A percentile compares a stretch with the other conserved stretches of the same genome.
Conservation (phyloP, 1,140 invertebrate genomes). For the Trissolcus basalis region DNA sequence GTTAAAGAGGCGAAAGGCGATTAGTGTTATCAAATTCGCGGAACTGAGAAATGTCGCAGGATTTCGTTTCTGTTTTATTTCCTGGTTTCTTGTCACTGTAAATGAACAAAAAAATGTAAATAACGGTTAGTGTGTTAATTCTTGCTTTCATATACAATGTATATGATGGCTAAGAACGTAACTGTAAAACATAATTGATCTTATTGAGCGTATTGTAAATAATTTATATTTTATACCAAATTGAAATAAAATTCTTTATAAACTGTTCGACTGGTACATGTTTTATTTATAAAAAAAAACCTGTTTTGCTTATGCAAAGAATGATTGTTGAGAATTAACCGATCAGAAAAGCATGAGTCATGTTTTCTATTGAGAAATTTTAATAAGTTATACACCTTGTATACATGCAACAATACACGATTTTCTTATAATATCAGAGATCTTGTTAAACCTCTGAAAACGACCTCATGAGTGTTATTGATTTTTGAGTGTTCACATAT, state of each 20-base stretch:
- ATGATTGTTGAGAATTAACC: too few species aligned
- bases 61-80: too few species aligned
- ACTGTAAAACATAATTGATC: constrained; percentile 37
- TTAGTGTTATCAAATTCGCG: not conserved
- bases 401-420: constrained; percentile 2
- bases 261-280: not conserved
- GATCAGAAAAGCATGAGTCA: too few species aligned
- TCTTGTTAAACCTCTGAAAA: too few species aligned
- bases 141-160: constrained; percentile 70
- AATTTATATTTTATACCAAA: constrained; percentile 35
- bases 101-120: constrained; percentile 18
- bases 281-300: constrained; percentile 7
- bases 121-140: constrained; percentile 44
- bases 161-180: constrained; percentile 65
- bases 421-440: not conserved
- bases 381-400: constrained; percentile 8
- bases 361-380: constrained; percentile 5
- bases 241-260: constrained; percentile 10
- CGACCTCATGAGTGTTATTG: too few species aligned
- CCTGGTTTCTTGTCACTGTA: not conserved
- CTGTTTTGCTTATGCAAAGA: too few species aligned
- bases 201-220: constrained; percentile 32
- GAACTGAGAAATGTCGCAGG: not conserved
- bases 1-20: constrained; percentile 24
- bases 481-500: too few species aligned